phyloP scores from a whole-genome alignment of 92 coral and sea anemone genomes.

The Porites evermanni region DNA sequence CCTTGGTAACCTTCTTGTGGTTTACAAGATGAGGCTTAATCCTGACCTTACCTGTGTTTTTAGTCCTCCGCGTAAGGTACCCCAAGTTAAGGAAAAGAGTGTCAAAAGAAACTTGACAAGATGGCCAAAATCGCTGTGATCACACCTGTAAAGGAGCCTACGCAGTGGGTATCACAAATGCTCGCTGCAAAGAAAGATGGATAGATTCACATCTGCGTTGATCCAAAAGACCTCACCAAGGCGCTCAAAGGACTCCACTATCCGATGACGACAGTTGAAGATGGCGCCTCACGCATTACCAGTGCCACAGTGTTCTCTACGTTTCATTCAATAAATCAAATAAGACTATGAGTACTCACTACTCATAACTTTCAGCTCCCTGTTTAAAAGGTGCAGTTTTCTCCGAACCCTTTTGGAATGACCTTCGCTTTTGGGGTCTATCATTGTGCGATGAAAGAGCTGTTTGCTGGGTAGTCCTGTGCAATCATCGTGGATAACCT shows the following conservation, averaged over 20 bases:
- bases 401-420: no score
- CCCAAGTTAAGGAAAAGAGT: slow-evolving; percentile 41
- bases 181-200: slow-evolving; percentile 42
- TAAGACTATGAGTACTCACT: slow-evolving; percentile 29
- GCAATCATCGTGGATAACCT: neutral
- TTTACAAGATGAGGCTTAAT: slow-evolving; percentile 46
- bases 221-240: slow-evolving; percentile 34
- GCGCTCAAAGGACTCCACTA: slow-evolving; percentile 53
- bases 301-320: slow-evolving; percentile 17
- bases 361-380: slow-evolving; percentile 20
- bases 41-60: slow-evolving; percentile 30
- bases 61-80: slow-evolving; percentile 40
- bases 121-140: slow-evolving; percentile 33
- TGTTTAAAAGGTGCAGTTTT: neutral
- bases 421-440: no score
- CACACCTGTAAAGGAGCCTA: slow-evolving; percentile 41
- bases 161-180: slow-evolving; percentile 64
- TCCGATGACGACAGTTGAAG: slow-evolving; percentile 49
- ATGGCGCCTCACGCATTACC: slow-evolving; percentile 35
- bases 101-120: slow-evolving; percentile 44
- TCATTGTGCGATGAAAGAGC: no score
- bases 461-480: no score
- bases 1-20: slow-evolving; percentile 50
- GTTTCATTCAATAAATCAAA: slow-evolving; percentile 30
- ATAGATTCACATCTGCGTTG: slow-evolving; percentile 35